These are phyloP conservation scores for Omphaloscelis lunosa DNA, from an alignment of 2,888 invertebrate genomes.

Conservation along the genomic window DNA sequence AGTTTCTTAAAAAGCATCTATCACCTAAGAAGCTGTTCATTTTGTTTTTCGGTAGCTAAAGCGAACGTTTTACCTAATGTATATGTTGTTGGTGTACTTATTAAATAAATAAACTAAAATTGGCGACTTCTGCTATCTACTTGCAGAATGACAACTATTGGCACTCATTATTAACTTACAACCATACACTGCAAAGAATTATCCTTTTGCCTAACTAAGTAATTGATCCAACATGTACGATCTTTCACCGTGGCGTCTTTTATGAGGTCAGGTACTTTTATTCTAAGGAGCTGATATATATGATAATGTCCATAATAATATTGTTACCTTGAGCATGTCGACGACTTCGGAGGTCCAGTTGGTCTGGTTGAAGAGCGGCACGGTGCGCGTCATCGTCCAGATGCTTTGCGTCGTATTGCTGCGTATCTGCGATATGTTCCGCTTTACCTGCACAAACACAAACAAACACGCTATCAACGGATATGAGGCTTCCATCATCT, in stretches of 20 bases:
- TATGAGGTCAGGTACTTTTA: not conserved
- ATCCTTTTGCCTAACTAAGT: not conserved
- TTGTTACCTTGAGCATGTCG: slow-evolving; percentile 88
- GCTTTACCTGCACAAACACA: slow-evolving; percentile 92
- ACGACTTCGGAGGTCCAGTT: slow-evolving; percentile 96
- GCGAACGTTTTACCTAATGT: not conserved
- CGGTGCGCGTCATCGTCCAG: slow-evolving; percentile 93
- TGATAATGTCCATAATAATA: not conserved
- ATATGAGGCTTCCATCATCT: not conserved
- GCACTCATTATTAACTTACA: not conserved
- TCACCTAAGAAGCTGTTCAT: not conserved
- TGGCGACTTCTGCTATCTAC: not conserved
- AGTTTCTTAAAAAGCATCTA: not conserved
- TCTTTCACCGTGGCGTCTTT: not conserved
- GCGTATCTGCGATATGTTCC: slow-evolving; percentile 93
- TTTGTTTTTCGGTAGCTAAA: not conserved
- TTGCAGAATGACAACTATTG: not conserved
- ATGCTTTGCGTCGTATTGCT: slow-evolving; percentile 94
- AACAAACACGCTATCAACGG: not conserved
- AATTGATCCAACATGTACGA: not conserved
- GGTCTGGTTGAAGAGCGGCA: slow-evolving; percentile 92
- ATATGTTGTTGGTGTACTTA: not conserved
- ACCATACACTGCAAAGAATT: not conserved
- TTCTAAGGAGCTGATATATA: not conserved
- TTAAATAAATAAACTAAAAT: not conserved